Percentiles rank a stretch among this genome's conserved stretches.
These are phyloP conservation scores for Gisinianus flammeolus DNA, from an alignment of 2,888 invertebrate species.

Conservation along the genomic window DNA sequence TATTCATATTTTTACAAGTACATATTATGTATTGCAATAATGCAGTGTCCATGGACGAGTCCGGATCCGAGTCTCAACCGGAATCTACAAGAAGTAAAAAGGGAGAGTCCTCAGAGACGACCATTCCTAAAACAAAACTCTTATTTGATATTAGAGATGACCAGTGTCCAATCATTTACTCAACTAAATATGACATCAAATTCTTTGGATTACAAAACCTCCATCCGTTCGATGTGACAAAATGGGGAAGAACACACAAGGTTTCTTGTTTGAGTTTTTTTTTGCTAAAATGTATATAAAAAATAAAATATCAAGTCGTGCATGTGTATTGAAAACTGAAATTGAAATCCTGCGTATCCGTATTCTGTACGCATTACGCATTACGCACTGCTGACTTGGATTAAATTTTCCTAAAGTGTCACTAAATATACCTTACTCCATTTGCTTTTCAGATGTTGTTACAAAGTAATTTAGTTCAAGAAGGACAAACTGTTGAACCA, in stretches of 20 bases:
- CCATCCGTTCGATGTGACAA: constrained; percentile 86
- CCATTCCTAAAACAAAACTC: constrained; percentile 19
- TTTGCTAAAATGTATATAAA: too few species aligned
- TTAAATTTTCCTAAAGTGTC: background rate
- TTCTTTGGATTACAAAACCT: constrained; percentile 81
- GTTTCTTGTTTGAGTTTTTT: constrained; percentile 61
- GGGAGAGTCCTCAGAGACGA: background rate
- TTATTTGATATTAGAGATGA: constrained; percentile 57
- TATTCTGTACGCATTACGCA: background rate
- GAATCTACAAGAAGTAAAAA: background rate
- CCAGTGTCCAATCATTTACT: constrained; percentile 81
- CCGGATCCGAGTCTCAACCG: background rate
- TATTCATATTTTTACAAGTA: too few species aligned
- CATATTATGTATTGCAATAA: too few species aligned
- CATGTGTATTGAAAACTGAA: background rate
- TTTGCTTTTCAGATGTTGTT: constrained; percentile 36
- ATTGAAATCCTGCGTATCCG: background rate
- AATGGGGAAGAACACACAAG: constrained; percentile 80
- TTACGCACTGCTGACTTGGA: background rate
- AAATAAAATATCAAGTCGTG: background rate
- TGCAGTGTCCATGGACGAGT: too few species aligned
- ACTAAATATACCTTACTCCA: too few species aligned
- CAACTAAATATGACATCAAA: constrained; percentile 77
- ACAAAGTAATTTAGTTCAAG: constrained; percentile 10
- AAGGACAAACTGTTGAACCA: constrained; percentile 68